phyloP scores from a whole-genome alignment of 2,888 invertebrate species.

The Pachycephus smyrnensis region DNA sequence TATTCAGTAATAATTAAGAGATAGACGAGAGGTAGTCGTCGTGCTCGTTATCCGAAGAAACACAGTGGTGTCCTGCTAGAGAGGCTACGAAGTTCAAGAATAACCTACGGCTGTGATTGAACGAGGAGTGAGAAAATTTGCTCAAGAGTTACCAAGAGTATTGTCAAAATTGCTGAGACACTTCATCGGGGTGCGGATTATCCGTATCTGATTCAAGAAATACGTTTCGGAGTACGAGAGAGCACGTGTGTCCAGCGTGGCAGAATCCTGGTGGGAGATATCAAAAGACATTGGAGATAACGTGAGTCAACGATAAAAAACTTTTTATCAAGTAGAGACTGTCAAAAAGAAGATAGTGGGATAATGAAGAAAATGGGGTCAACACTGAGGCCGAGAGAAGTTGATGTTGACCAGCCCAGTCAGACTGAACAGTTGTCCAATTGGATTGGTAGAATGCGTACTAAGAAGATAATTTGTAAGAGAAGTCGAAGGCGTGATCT shows the following conservation, averaged over 20 bases:
- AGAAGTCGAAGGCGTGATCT: constrained; percentile 73
- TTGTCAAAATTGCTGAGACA: background rate
- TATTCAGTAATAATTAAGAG: constrained; percentile 36
- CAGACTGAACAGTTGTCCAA: constrained; percentile 56
- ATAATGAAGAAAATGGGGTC: constrained; percentile 37
- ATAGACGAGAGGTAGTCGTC: constrained; percentile 5
- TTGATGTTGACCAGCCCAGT: constrained; percentile 43
- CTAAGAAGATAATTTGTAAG: constrained; percentile 72
- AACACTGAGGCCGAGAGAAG: constrained; percentile 36
- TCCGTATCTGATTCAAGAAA: background rate
- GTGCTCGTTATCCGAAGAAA: constrained; percentile 27
- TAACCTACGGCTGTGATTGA: background rate
- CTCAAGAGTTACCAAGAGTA: background rate
- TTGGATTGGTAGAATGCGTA: constrained; percentile 76
- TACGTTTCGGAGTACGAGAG: background rate
- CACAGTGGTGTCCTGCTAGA: background rate
- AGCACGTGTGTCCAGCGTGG: background rate
- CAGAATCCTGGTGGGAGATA: background rate
- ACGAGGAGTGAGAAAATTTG: background rate
- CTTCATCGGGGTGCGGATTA: background rate
- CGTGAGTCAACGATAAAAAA: background rate
- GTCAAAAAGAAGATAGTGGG: background rate
- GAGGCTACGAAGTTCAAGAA: background rate
- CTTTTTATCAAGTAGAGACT: background rate
- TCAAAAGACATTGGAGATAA: background rate